Evolutionary conservation across 2,888 invertebrate species (phyloP).

Genomic region (Harpagoxenus sublaevis): DNA sequence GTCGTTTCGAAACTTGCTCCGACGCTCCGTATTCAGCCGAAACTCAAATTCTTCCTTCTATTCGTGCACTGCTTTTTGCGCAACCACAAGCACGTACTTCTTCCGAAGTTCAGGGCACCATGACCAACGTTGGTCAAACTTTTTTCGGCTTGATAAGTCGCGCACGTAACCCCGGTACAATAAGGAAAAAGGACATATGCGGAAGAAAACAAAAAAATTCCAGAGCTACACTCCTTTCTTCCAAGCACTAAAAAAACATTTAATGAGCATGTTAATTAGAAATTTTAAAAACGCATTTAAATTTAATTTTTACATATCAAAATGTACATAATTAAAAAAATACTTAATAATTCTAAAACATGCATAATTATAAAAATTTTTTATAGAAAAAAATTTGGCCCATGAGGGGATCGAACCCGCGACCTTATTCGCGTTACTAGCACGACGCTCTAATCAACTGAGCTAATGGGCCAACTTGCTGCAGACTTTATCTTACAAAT

Average conservation of each 20-base stretch:
- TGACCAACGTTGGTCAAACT: conserved; percentile 57
- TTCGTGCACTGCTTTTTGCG: conserved; percentile 49
- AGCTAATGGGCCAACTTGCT: conserved; percentile 81
- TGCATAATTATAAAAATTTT: not conserved
- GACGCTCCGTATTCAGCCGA: conserved; percentile 60
- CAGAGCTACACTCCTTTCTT: not conserved
- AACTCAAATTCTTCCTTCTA: conserved; percentile 69
- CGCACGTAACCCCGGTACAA: conserved; percentile 46
- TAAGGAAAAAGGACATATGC: conserved; percentile 16
- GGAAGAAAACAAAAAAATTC: not conserved
- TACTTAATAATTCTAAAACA: not conserved
- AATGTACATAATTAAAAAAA: not conserved
- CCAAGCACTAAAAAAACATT: not conserved
- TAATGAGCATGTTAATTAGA: not conserved
- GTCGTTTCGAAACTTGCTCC: conserved; percentile 66
- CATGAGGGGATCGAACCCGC: conserved; percentile 86
- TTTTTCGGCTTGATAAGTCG: conserved; percentile 46
- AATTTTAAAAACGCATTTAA: not conserved
- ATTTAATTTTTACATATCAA: not conserved
- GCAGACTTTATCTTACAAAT: accelerated
- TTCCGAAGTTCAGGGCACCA: conserved; percentile 52
- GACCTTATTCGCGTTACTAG: conserved; percentile 85
- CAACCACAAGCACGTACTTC: conserved; percentile 58
- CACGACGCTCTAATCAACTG: conserved; percentile 86
- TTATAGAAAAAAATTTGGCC: conserved; percentile 79